Evolutionary conservation across 2,888 invertebrate species (phyloP).

Genomic region (Cybosia mesomella): DNA sequence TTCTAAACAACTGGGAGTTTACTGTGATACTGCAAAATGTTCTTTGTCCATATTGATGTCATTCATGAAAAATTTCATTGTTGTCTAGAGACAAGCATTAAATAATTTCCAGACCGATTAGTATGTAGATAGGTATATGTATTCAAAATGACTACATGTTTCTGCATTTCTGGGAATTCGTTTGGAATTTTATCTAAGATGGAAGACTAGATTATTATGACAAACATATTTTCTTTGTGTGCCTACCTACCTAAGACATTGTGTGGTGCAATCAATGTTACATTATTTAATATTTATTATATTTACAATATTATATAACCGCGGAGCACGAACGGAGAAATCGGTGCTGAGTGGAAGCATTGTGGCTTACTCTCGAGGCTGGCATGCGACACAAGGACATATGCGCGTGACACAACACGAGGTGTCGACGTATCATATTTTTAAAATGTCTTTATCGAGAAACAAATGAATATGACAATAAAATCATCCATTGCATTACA

Average conservation of each 20-base stretch:
- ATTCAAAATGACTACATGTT: slow-evolving; percentile 53
- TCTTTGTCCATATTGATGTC: slow-evolving; percentile 42
- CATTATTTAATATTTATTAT: slow-evolving; percentile 63
- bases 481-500: slow-evolving; percentile 61
- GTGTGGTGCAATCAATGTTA: slow-evolving; percentile 63
- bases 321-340: slow-evolving; percentile 57
- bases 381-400: slow-evolving; percentile 16
- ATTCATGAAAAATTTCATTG: slow-evolving; percentile 48
- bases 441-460: slow-evolving; percentile 67
- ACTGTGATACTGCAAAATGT: not conserved
- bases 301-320: slow-evolving; percentile 67
- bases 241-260: slow-evolving; percentile 36
- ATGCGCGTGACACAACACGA: slow-evolving; percentile 30
- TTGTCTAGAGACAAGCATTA: slow-evolving; percentile 51
- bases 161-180: slow-evolving; percentile 59
- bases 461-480: slow-evolving; percentile 64
- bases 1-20: not conserved
- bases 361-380: slow-evolving; percentile 11
- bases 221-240: slow-evolving; percentile 57
- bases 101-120: slow-evolving; percentile 62
- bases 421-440: slow-evolving; percentile 46
- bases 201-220: slow-evolving; percentile 61
- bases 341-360: slow-evolving; percentile 48
- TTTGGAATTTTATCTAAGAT: slow-evolving; percentile 70
- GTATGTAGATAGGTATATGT: slow-evolving; percentile 45